Conservation (phyloP, 2,797 vertebrate species). For the Enteromius afrohamiltoni region DNA sequence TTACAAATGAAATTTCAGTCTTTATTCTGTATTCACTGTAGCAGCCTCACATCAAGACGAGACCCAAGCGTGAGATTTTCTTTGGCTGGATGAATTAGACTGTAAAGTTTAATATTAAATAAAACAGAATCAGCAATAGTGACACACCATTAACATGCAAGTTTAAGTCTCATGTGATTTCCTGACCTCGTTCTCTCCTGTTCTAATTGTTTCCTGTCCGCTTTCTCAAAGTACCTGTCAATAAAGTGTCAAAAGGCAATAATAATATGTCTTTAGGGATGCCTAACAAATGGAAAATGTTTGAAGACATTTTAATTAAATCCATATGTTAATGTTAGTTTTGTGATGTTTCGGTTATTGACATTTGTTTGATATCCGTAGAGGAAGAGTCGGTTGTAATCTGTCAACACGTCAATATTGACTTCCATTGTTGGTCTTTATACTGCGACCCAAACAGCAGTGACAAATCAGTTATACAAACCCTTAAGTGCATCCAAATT, state of each 20-base stretch:
- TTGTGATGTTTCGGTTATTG: conserved; percentile 1
- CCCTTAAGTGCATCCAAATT: conserved; percentile 73
- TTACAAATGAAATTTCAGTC: conserved; percentile 32
- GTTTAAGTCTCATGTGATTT: not conserved
- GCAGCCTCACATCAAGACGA: not conserved
- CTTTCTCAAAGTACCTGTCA: not conserved
- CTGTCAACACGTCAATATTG: not conserved
- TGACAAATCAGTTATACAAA: conserved; percentile 70
- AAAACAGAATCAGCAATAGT: not conserved
- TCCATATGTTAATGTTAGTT: not conserved
- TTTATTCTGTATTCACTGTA: not conserved
- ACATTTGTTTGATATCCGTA: not conserved
- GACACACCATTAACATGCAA: not conserved
- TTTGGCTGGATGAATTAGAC: not conserved
- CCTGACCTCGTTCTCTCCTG: not conserved
- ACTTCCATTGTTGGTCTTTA: not conserved
- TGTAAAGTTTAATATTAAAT: not conserved
- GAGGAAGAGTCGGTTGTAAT: not conserved
- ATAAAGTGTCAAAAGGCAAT: not conserved
- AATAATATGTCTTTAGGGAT: not conserved
- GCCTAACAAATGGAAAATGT: not conserved
- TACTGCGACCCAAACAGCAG: conserved; percentile 60
- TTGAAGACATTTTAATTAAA: not conserved
- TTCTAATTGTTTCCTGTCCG: not conserved
- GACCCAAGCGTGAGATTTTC: not conserved